Conservation (phyloP, 2,888 invertebrate species). For the Eustalomyia histrio region DNA sequence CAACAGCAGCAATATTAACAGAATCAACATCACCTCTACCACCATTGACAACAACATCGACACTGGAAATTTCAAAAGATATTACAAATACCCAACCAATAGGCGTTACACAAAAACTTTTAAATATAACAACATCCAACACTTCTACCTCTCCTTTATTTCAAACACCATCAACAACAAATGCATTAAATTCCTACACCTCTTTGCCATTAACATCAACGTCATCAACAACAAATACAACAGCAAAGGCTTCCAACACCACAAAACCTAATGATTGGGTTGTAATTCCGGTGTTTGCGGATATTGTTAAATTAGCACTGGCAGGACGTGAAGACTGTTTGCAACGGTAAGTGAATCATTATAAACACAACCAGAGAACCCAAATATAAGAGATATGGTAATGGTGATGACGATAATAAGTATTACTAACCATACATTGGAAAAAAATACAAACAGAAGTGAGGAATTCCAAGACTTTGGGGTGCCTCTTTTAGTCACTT, state of each 20-base stretch:
- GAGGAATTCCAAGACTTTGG: too few relatives aligned
- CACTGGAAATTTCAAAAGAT: conserved; percentile 11
- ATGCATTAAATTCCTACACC: conserved; percentile 50
- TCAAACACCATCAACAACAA: conserved; percentile 56
- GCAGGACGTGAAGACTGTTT: conserved; percentile 79
- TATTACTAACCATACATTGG: background rate
- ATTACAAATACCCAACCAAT: conserved; percentile 21
- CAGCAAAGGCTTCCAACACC: conserved; percentile 46
- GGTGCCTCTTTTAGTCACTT: too few relatives aligned
- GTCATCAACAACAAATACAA: conserved; percentile 49
- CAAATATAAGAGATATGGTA: conserved; percentile 8
- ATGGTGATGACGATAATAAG: conserved; percentile 9
- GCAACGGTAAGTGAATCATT: conserved; percentile 70
- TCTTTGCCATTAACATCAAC: conserved; percentile 45
- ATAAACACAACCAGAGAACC: background rate
- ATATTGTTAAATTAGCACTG: conserved; percentile 80
- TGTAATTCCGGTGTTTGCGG: conserved; percentile 80
- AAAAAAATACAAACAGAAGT: background rate
- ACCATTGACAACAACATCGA: conserved; percentile 11
- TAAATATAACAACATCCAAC: conserved; percentile 40
- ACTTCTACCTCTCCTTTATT: conserved; percentile 44
- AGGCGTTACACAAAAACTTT: conserved; percentile 20
- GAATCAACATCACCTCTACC: conserved; percentile 44
- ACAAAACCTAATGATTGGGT: conserved; percentile 79
- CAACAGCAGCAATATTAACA: background rate